Percentiles rank a stretch among this genome's conserved stretches.
phyloP scores from a whole-genome alignment of 2,888 invertebrate genomes.

The Euzophera pinguis region DNA sequence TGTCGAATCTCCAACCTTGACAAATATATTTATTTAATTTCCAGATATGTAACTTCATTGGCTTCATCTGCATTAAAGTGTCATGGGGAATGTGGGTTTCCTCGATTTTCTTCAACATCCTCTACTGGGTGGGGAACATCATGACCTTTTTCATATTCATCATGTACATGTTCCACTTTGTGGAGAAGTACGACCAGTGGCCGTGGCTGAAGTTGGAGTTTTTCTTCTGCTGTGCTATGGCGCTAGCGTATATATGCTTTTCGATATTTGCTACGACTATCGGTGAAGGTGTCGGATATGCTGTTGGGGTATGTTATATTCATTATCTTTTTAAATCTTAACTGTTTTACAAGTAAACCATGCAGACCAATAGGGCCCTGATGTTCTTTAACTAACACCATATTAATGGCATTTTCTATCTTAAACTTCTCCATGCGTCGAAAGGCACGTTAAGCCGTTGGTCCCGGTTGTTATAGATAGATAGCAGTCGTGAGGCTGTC shows the following conservation, averaged over 20 bases:
- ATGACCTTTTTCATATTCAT: slow-evolving; percentile 86
- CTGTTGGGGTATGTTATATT: slow-evolving; percentile 81
- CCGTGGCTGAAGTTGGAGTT: slow-evolving; percentile 93
- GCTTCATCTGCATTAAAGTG: slow-evolving; percentile 89
- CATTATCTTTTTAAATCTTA: no score
- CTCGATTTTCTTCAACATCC: slow-evolving; percentile 86
- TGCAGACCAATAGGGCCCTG: no score
- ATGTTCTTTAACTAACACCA: no score
- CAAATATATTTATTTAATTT: slow-evolving; percentile 23
- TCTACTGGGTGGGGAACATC: slow-evolving; percentile 90
- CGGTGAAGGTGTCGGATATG: slow-evolving; percentile 79
- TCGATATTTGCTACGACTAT: slow-evolving; percentile 84
- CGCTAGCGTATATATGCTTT: slow-evolving; percentile 86
- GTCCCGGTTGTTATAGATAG: no score
- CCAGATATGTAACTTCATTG: slow-evolving; percentile 84
- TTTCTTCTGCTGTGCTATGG: slow-evolving; percentile 84
- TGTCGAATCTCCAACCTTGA: background rate
- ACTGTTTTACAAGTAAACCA: no score
- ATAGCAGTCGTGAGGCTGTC: no score
- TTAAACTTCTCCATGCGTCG: no score
- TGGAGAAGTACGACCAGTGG: slow-evolving; percentile 88
- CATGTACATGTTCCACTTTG: slow-evolving; percentile 89
- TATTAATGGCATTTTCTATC: no score
- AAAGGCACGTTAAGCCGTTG: no score
- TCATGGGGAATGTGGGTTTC: slow-evolving; percentile 78